Evolutionary conservation across 2,888 invertebrate genomes (phyloP).

Genomic region (Mactromeris polynyma): DNA sequence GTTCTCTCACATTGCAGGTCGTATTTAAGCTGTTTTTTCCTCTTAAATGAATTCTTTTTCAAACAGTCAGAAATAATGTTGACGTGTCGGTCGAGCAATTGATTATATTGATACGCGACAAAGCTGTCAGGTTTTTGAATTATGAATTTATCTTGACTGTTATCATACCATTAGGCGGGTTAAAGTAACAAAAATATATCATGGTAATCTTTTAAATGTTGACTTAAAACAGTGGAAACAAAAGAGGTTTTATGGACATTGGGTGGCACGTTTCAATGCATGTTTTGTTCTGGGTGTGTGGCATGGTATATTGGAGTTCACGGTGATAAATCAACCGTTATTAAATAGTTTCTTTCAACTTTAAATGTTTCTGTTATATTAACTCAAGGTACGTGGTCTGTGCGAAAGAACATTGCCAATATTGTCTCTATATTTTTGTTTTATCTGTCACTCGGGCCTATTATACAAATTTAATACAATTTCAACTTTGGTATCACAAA

Average conservation of each 20-base stretch:
- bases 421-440: background rate
- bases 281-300: constrained; percentile 66
- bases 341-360: constrained; percentile 28
- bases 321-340: constrained; percentile 36
- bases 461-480: background rate
- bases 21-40: constrained; percentile 34
- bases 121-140: constrained; percentile 60
- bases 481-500: background rate
- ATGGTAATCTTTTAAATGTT: constrained; percentile 47
- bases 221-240: constrained; percentile 53
- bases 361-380: constrained; percentile 10
- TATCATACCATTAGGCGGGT: constrained; percentile 58
- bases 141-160: constrained; percentile 51
- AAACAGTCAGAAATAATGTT: constrained; percentile 20
- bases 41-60: constrained; percentile 34
- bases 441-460: background rate
- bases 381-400: background rate
- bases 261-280: constrained; percentile 39
- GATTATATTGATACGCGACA: constrained; percentile 47
- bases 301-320: constrained; percentile 52
- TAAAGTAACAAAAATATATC: constrained; percentile 53
- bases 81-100: constrained; percentile 34
- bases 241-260: constrained; percentile 47
- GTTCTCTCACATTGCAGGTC: constrained; percentile 28
- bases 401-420: background rate